phyloP scores from a whole-genome alignment of 2,888 invertebrate species.

The Troides aeacus region DNA sequence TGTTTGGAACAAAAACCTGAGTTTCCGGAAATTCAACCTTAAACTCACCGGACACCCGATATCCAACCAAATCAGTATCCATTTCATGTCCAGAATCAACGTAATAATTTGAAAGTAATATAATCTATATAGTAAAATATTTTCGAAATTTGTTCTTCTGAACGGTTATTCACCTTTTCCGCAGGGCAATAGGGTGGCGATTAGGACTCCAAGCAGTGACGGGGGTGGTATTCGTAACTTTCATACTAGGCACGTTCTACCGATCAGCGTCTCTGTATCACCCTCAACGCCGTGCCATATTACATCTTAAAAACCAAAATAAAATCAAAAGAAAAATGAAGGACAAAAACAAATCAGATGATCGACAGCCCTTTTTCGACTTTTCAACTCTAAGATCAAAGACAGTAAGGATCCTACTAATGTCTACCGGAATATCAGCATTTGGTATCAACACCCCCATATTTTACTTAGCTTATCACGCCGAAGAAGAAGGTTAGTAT shows the following conservation, averaged over 20 bases:
- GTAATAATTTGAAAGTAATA: too few relatives aligned
- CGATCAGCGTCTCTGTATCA: slow-evolving; percentile 93
- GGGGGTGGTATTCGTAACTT: slow-evolving; percentile 89
- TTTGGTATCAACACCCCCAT: slow-evolving; percentile 93
- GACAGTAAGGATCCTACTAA: slow-evolving; percentile 89
- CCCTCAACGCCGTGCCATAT: slow-evolving; percentile 90
- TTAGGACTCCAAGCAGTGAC: slow-evolving; percentile 91
- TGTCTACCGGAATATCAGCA: slow-evolving; percentile 89
- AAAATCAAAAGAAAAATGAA: slow-evolving; percentile 88
- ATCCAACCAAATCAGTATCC: too few relatives aligned
- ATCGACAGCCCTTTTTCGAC: slow-evolving; percentile 92
- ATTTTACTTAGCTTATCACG: slow-evolving; percentile 89
- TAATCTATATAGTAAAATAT: too few relatives aligned
- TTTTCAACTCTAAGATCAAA: slow-evolving; percentile 91
- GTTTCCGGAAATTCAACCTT: too few relatives aligned
- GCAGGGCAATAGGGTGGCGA: slow-evolving; percentile 89
- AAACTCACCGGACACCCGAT: too few relatives aligned
- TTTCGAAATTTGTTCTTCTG: too few relatives aligned
- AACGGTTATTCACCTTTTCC: slow-evolving; percentile 34
- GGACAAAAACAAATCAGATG: slow-evolving; percentile 87
- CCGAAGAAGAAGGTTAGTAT: slow-evolving; percentile 84
- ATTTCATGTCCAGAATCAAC: too few relatives aligned
- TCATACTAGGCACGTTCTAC: slow-evolving; percentile 92
- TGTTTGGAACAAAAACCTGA: too few relatives aligned
- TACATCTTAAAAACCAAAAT: slow-evolving; percentile 91